Conservation (phyloP, 2,888 invertebrate species). For the Oasisia sp. region DNA sequence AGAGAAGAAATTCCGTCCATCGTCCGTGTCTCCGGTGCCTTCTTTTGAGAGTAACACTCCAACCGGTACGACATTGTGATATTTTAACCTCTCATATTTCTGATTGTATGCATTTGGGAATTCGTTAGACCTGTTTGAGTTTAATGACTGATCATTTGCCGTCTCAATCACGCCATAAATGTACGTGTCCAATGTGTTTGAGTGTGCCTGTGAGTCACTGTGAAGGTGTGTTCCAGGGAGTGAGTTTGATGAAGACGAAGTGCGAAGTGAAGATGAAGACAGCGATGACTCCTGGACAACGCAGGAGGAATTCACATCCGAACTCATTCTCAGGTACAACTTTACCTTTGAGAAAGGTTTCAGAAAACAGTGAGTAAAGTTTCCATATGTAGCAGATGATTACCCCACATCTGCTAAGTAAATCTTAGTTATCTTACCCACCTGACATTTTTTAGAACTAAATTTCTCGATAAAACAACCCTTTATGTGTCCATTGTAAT, state of each 20-base stretch:
- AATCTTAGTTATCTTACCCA: too few relatives aligned
- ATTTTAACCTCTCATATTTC: neutral
- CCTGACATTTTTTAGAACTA: too few relatives aligned
- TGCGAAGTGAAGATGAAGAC: constrained; percentile 78
- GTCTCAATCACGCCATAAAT: neutral
- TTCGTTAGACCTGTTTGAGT: neutral
- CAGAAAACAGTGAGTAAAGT: too few relatives aligned
- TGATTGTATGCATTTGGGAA: neutral
- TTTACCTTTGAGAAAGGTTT: too few relatives aligned
- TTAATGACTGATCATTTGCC: neutral
- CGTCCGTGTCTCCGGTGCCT: constrained; percentile 49
- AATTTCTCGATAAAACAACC: too few relatives aligned
- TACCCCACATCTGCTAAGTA: too few relatives aligned
- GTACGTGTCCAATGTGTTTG: neutral
- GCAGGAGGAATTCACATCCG: constrained; percentile 80
- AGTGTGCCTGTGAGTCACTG: neutral
- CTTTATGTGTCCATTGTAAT: too few relatives aligned
- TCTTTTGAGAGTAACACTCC: constrained; percentile 58
- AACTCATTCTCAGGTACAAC: constrained; percentile 78
- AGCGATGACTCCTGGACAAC: constrained; percentile 75
- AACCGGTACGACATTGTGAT: constrained; percentile 49
- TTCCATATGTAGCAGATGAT: too few relatives aligned
- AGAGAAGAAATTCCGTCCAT: constrained; percentile 25
- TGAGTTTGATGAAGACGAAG: constrained; percentile 61
- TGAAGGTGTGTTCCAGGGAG: constrained; percentile 51